Conservation (phyloP, 2,113 vertebrate genomes). For the Zingel zingel region DNA sequence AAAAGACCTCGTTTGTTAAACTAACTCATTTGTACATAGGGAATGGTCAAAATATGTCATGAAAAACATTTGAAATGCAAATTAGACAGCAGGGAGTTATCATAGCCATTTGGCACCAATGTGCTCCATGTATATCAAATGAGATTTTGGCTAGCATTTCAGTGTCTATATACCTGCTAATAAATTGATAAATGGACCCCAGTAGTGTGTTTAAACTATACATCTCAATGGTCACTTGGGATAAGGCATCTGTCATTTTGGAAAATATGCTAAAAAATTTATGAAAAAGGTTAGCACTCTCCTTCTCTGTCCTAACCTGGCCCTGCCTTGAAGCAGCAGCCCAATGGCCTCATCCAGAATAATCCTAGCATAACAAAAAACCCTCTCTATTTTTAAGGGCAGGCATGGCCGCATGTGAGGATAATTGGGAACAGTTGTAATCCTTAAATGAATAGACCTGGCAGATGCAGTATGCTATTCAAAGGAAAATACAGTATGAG, state of each 20-base stretch:
- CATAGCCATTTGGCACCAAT: conserved; percentile 25
- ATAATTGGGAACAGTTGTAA: conserved; percentile 59
- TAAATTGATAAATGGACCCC: neutral
- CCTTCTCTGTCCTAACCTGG: neutral
- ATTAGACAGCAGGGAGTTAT: conserved; percentile 38
- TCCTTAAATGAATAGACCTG: conserved; percentile 49
- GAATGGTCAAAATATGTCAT: conserved; percentile 19
- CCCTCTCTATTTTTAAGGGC: conserved; percentile 37
- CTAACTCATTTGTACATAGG: conserved; percentile 35
- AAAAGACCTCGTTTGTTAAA: conserved; percentile 36
- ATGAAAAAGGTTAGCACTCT: conserved; percentile 1
- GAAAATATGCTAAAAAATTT: conserved; percentile 5
- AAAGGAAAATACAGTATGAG: conserved; percentile 8
- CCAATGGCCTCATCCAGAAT: conserved; percentile 38
- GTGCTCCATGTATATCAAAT: conserved; percentile 21
- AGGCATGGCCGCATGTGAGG: conserved; percentile 24
- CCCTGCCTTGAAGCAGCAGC: conserved; percentile 29
- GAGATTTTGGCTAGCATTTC: neutral
- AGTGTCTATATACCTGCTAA: neutral
- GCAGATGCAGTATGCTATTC: conserved; percentile 33
- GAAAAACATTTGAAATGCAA: conserved; percentile 45
- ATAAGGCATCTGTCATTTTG: conserved; percentile 29
- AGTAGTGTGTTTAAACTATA: neutral
- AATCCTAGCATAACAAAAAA: conserved; percentile 47
- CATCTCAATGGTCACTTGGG: neutral